Conservation (phyloP, 2,113 vertebrate genomes). For the Mastomys natalensis region DNA sequence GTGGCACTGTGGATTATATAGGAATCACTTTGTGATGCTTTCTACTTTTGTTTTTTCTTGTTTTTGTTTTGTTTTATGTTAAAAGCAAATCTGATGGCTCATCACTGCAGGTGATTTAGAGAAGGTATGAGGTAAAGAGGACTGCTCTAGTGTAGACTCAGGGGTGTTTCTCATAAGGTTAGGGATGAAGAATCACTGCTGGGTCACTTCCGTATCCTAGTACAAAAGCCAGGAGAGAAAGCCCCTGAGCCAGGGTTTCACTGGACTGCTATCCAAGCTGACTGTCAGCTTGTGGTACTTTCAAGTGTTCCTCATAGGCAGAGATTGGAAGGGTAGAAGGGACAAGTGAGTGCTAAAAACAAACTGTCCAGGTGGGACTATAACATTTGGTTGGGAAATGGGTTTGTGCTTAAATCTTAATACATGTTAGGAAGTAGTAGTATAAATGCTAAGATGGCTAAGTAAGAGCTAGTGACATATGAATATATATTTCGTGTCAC, state of each 20-base stretch:
- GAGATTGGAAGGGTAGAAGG: background rate
- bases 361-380: background rate
- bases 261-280: background rate
- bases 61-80: background rate
- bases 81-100: background rate
- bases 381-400: slow-evolving; percentile 3
- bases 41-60: slow-evolving; percentile 8
- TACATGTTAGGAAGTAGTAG: background rate
- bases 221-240: background rate
- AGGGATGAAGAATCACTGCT: slow-evolving; percentile 2
- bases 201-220: background rate
- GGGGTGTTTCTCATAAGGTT: slow-evolving; percentile 24
- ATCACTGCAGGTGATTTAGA: background rate
- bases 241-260: background rate
- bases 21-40: slow-evolving; percentile 38
- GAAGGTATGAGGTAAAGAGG: background rate
- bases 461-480: background rate
- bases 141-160: background rate
- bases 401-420: slow-evolving; percentile 26
- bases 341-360: background rate
- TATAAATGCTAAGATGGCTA: background rate
- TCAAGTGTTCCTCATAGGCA: background rate
- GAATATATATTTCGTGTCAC: background rate
- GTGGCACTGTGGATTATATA: background rate
- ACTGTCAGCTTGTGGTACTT: background rate